Base-by-base conservation (phyloP, 30 jellyfish, hydroid and myxozoan genomes). In the Rhopilema esculentum region DNA sequence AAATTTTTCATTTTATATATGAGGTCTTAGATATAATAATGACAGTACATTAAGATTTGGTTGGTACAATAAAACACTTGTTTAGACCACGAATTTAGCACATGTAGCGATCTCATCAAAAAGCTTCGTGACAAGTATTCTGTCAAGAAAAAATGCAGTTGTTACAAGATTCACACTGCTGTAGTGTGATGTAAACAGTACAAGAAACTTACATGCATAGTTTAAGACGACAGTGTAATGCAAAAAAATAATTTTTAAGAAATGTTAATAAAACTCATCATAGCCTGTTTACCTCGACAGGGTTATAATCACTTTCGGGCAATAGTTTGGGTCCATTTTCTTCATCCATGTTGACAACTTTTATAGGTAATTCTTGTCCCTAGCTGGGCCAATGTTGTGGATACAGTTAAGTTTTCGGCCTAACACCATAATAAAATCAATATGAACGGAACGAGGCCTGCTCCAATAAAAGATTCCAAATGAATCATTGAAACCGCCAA, bases 221-320 rank as follows among this genome's bases (percentile, higher is more conserved):
- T 40, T 40, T 40, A 6, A 40, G 57, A 40, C 6, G 57, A 40
- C 57, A 12, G 9, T 40, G 6, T 40, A 40, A 2, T 6, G 57
- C 12, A 40, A 2, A 12, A 2, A 2, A 2, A 40, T 6, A 40
- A 40, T 40, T 6, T 6, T 40, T n/a, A n/a, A n/a, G n/a, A n/a
- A n/a, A n/a, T n/a, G 57, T 40, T 2, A 40, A 40, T 40, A 40
- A 40, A 40, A 40, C 57, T 40, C 57, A 12, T 40, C 6, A 12
- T 40, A 20, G 21, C 40, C 30, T 6, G 1, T 18, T 24, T 73
- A 84, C 93, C 93, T 84, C 93, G 1, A 68, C 67, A 21, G 93
- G 88, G 32, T 84, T 64, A 29, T 84, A 84, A 40, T 84, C 93
- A 57, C 51, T 30, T 84, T 72, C 64, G 12, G 93, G 62, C 93